These are phyloP conservation scores for Cyphomyrus plagiostoma DNA, from an alignment of 2,113 vertebrate genomes.

Conservation along the genomic window DNA sequence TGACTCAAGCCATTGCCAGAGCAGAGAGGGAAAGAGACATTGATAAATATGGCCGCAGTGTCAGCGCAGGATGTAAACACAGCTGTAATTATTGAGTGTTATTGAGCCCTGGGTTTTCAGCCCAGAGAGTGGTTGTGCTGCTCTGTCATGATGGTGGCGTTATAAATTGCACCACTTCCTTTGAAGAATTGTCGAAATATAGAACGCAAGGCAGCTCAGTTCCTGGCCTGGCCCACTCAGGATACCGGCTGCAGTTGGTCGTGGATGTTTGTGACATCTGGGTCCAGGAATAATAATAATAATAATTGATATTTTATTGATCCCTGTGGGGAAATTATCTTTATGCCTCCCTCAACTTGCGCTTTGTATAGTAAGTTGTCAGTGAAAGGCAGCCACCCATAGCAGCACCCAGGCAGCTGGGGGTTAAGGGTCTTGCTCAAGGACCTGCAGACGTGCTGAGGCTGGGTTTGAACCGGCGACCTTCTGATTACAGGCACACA, in stretches of 20 bases:
- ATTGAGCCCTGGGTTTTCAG: neutral
- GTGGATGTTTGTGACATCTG: neutral
- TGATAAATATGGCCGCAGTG: neutral
- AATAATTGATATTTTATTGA: too few species aligned
- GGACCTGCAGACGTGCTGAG: too few species aligned
- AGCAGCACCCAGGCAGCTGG: too few species aligned
- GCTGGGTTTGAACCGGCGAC: too few species aligned
- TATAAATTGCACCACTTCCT: neutral
- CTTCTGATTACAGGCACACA: too few species aligned
- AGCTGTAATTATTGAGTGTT: conserved; percentile 9
- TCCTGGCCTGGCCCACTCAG: neutral
- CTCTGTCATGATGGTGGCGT: neutral
- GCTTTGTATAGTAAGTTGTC: too few species aligned
- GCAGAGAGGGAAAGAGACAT: neutral
- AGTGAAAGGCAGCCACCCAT: too few species aligned
- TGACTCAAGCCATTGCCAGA: neutral
- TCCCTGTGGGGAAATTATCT: too few species aligned
- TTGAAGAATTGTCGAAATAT: neutral
- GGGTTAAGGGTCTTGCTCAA: too few species aligned
- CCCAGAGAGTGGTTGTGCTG: neutral
- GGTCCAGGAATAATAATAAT: neutral
- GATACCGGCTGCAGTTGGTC: neutral
- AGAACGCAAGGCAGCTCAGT: neutral
- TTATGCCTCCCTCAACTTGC: too few species aligned
- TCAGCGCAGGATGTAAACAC: neutral